phyloP scores from a whole-genome alignment of 2,113 vertebrate species.

The Saguinus midas region DNA sequence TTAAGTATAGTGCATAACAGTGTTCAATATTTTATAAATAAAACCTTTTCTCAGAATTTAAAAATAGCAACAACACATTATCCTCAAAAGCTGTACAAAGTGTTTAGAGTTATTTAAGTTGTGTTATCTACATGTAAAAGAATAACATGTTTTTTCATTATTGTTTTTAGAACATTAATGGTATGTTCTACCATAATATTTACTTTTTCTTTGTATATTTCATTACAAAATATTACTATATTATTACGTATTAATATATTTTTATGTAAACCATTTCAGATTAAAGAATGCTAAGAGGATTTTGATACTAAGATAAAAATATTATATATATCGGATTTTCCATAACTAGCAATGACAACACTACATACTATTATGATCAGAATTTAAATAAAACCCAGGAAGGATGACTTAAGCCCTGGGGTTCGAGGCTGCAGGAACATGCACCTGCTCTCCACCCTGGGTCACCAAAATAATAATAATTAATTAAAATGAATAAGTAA shows the following conservation, averaged over 20 bases:
- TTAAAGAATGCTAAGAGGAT: neutral
- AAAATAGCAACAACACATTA: neutral
- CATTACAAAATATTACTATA: neutral
- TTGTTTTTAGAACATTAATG: neutral
- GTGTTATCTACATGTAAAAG: neutral
- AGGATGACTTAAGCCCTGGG: too few relatives aligned
- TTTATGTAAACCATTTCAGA: neutral
- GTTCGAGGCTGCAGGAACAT: too few relatives aligned
- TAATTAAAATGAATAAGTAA: neutral
- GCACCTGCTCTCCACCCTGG: neutral
- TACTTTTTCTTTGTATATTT: neutral
- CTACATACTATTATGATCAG: neutral
- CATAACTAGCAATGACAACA: neutral
- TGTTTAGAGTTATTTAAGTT: neutral
- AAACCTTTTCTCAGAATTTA: neutral
- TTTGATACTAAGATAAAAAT: neutral
- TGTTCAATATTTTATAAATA: neutral
- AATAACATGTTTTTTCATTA: neutral
- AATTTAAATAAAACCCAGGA: neutral
- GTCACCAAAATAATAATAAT: too few relatives aligned
- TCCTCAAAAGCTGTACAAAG: neutral
- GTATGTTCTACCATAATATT: neutral
- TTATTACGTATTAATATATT: neutral
- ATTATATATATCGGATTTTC: neutral
- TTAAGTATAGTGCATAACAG: neutral